phyloP scores from a whole-genome alignment of 2,888 invertebrate genomes.

The Mesoligia furuncula region DNA sequence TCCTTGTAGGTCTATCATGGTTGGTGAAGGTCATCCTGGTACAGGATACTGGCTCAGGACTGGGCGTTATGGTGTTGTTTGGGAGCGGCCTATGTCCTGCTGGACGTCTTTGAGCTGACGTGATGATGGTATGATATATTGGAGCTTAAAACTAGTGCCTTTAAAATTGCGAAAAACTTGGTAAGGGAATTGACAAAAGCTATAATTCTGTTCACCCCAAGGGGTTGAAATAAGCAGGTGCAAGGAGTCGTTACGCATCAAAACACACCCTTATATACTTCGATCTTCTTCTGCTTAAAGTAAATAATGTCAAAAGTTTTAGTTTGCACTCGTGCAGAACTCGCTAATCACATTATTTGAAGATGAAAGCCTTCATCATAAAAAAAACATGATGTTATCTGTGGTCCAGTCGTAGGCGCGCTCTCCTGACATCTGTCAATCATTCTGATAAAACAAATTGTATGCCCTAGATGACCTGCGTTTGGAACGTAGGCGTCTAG shows the following conservation, averaged over 20 bases:
- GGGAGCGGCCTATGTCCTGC: neutral
- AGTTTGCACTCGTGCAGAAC: no score
- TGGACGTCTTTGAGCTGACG: neutral
- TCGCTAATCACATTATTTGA: no score
- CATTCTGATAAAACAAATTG: no score
- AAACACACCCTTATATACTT: neutral
- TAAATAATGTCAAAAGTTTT: neutral
- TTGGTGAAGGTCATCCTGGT: neutral
- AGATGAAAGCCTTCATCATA: no score
- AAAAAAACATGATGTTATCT: no score
- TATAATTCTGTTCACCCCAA: neutral
- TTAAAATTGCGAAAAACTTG: neutral
- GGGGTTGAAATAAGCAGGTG: conserved; percentile 15
- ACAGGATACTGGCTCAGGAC: neutral
- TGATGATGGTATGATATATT: neutral
- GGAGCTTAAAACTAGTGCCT: neutral
- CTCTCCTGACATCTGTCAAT: no score
- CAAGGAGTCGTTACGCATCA: neutral
- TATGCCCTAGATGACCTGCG: neutral
- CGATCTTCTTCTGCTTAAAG: neutral
- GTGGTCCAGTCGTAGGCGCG: no score
- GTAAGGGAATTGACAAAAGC: neutral
- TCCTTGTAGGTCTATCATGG: neutral
- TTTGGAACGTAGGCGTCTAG: neutral
- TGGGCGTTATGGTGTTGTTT: neutral